A percentile compares a stretch with the other conserved stretches of the same genome.
Evolutionary conservation across 2,113 vertebrate genomes (phyloP).

Genomic region (Cebus imitator): DNA sequence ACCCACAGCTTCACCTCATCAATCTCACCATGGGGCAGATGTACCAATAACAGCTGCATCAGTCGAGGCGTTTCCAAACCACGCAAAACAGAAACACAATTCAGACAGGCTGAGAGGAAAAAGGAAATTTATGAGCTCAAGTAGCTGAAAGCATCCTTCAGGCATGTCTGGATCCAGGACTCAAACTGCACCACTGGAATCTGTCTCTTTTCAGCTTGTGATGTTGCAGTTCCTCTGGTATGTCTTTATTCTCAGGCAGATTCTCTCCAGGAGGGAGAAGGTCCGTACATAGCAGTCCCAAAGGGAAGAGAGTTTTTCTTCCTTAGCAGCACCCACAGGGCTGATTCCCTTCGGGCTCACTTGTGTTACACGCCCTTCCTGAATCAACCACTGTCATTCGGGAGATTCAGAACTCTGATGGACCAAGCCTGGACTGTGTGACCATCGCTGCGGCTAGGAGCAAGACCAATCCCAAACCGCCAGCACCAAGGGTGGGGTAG

Average conservation of each 20-base stretch:
- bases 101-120: background rate
- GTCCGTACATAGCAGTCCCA: background rate
- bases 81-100: background rate
- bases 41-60: too few relatives aligned
- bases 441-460: background rate
- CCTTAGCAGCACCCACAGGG: background rate
- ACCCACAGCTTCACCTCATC: background rate
- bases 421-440: background rate
- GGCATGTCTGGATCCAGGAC: slow-evolving; percentile 30
- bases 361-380: background rate
- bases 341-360: background rate
- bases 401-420: background rate
- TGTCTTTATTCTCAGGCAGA: background rate
- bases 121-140: background rate
- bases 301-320: background rate
- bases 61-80: background rate
- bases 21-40: background rate
- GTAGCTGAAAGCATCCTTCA: background rate
- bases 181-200: background rate
- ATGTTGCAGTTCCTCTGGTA: background rate
- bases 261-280: background rate
- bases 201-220: background rate
- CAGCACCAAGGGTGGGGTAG: accelerated
- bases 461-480: background rate
- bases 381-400: background rate